Evolutionary conservation across 2,113 vertebrate genomes (phyloP), one percentile per base, ranked within the genome.

Genomic region (Coptodon bakossiorum): DNA sequence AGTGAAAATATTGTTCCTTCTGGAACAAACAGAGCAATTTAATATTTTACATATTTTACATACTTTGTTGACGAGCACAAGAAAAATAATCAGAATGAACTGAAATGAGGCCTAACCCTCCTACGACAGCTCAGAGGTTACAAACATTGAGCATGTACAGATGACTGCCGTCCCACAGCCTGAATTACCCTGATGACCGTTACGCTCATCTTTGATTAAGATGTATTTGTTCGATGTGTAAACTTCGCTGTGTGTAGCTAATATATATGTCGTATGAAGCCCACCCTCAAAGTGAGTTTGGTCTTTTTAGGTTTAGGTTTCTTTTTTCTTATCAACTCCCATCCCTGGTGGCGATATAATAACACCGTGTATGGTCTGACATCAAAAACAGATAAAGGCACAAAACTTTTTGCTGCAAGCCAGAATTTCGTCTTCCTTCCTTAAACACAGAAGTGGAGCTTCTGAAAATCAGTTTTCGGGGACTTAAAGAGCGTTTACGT

Each of bases 1-100:
- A n/a, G 31, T 1, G 6, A n/a, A 63, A 3, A n/a, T 63, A 0
- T 36, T 2, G 9, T 36, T 63, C 59, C 31, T 63, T 36, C 9
- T 63, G 17, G 31, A 63, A 63, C 31, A 63, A 63, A 63, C 59
- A 5, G 31, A 36, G 36, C 9, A 2, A 19, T 63, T 63, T 63
- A 17, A 63, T 36, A 11, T 36, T 63, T 11, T 36, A 63, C 3
- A 63, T 36, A 1, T 34, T 63, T 63, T 4, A 63, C 16, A 11
- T 34, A 19, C 29, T 63, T 63, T 6, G 29, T 34, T 61, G 9
- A 61, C 3, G 16, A 61, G 57, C 57, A 19, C 9, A 34, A 61
- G 9, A 34, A 61, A 61, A 61, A 61, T 34, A 34, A 61, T 34
- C 16, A 61, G 29, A 2, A 9, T 29, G 24, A 59, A 29, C 56